Base-by-base conservation (phyloP, 2,888 invertebrate genomes). In the Pterostichus niger region DNA sequence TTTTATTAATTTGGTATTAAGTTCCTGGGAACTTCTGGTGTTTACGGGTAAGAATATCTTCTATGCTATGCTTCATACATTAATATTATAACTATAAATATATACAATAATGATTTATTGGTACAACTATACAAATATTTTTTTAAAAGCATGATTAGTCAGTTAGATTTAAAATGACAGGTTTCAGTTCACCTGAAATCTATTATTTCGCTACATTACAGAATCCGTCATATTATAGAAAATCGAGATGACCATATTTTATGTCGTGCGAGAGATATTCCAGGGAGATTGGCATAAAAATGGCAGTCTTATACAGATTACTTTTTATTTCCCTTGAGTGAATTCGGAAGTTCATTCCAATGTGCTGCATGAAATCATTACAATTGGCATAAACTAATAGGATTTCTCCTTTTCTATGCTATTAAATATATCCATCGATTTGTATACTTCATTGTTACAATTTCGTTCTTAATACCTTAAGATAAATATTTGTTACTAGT, bases 331-430 rank as follows among this genome's bases (percentile, higher is more conserved):
- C 49, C 61, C 64, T 64, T 79, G 44, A 46, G 64, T 61, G 49
- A 79, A 79, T 79, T 49, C 49, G 61, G 61, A 64, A 79, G 40
- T 79, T 61, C 79, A 79, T 64, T 79, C 44, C 31, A 44, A 49
- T 79, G 56, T 59, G 13, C 75, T 76, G 76, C 78, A 78, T 44
- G 79, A 64, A 61, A 64, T 79, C 46, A 64, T 33, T 79, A 61
- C 61, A 79, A 64, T 79, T 79, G 79, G 64, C 49, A 79, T 79
- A 79, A 78, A 56, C 59, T 78, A 59, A 59, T 79, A 44, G 31
- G 49, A 15, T 64, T 79, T 64, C 10, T 31, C 7, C 44, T 17
- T n/a, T 33, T n/a, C 33, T 35, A 24, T 31, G 9, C 75, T n/a
- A 59, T 54, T 54, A 54, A 76, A 76, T 77, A 77, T 77, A 17